A percentile compares a stretch with the other conserved stretches of the same genome.
Evolutionary conservation across 2,888 invertebrate species (phyloP).

Genomic region (Uropetala carovei): DNA sequence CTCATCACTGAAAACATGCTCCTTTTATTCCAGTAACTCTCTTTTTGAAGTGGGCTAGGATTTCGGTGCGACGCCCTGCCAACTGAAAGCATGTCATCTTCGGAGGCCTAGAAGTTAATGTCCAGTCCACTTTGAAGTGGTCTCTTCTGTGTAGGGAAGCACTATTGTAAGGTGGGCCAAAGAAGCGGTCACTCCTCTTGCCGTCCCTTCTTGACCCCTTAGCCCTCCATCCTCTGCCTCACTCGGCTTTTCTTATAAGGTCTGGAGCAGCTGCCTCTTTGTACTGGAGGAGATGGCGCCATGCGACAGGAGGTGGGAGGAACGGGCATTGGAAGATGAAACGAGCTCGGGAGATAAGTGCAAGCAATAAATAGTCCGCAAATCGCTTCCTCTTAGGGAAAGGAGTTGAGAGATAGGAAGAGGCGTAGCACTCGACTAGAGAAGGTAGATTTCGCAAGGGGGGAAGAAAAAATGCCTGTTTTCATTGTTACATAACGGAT

Average conservation of each 20-base stretch:
- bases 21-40: background rate
- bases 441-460: background rate
- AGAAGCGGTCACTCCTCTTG: background rate
- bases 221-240: background rate
- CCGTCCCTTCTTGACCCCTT: background rate
- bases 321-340: background rate
- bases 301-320: background rate
- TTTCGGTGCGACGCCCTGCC: background rate
- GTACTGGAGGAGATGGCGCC: background rate
- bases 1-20: no score
- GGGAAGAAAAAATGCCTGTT: background rate
- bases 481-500: no score
- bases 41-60: background rate
- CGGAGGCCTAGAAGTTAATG: no score
- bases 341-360: background rate
- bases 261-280: background rate
- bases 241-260: no score
- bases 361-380: conserved; percentile 24
- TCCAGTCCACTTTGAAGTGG: background rate
- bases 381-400: background rate
- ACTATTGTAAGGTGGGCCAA: background rate
- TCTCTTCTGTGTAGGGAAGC: background rate
- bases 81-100: no score
- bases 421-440: background rate
- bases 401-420: no score